phyloP scores from a whole-genome alignment of 2,888 invertebrate genomes.

The Argyresthia goedartella region DNA sequence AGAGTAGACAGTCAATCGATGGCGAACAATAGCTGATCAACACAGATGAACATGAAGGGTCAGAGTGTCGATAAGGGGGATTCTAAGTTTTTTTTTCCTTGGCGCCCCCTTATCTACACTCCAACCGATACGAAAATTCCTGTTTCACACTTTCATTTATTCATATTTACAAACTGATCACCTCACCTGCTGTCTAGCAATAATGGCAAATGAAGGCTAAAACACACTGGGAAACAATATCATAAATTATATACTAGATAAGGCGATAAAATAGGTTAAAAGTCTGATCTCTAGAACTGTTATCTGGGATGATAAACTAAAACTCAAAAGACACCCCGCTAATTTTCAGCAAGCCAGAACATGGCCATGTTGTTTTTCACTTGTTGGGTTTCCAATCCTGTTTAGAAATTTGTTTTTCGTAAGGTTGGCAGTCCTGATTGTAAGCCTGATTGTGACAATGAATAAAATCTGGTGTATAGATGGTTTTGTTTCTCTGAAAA shows the following conservation, averaged over 20 bases:
- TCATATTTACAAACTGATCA: constrained; percentile 48
- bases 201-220: constrained; percentile 43
- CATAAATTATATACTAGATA: neutral
- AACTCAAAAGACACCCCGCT: neutral
- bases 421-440: too few relatives aligned
- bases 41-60: constrained; percentile 1
- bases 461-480: too few relatives aligned
- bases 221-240: neutral
- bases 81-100: constrained; percentile 40
- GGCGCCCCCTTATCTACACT: too few relatives aligned
- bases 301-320: too few relatives aligned
- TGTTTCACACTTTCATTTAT: constrained; percentile 41
- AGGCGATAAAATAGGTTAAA: too few relatives aligned
- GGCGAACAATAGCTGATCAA: constrained; percentile 1
- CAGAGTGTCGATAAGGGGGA: too few relatives aligned
- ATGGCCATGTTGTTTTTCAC: neutral
- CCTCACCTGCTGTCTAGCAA: constrained; percentile 64
- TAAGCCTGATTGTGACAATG: too few relatives aligned
- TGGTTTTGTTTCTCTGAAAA: too few relatives aligned
- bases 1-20: constrained; percentile 17
- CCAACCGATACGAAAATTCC: constrained; percentile 36
- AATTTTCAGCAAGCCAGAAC: neutral
- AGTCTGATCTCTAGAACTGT: too few relatives aligned
- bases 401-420: too few relatives aligned
- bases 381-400: too few relatives aligned